A percentile compares a stretch with the other conserved stretches of the same genome.
These are phyloP conservation scores for Piscicola geometra DNA, from an alignment of 2,888 invertebrate species.

Conservation along the genomic window DNA sequence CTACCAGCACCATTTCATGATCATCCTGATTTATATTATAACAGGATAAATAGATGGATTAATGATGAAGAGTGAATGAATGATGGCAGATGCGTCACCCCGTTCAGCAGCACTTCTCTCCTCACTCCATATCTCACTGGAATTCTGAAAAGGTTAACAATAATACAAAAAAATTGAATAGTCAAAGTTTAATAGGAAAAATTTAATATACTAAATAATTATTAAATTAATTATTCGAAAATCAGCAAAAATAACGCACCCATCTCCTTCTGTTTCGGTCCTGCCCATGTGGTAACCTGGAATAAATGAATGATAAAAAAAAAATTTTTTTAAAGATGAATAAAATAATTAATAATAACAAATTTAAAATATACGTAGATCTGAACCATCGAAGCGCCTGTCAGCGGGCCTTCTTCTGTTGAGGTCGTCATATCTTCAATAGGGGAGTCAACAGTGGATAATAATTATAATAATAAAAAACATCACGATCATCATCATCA, in stretches of 20 bases:
- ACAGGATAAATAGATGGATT: background rate
- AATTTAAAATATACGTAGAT: no score
- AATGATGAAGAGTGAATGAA: constrained; percentile 5
- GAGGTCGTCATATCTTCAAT: background rate
- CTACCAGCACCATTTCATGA: no score
- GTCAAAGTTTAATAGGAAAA: no score
- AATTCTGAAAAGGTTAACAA: constrained; percentile 25
- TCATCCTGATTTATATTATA: no score
- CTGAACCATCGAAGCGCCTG: background rate
- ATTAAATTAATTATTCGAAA: no score
- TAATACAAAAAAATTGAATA: background rate
- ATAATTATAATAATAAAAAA: no score
- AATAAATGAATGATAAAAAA: no score
- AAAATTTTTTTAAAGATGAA: no score
- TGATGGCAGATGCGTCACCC: constrained; percentile 21
- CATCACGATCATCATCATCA: no score
- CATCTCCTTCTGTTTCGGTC: background rate
- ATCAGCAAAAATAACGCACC: background rate
- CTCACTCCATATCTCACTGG: constrained; percentile 37
- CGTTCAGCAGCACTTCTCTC: constrained; percentile 37
- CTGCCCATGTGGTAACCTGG: background rate
- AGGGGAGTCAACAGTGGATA: no score
- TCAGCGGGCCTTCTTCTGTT: background rate
- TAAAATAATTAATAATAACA: no score
- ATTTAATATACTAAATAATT: no score